These are phyloP conservation scores for Spilogale gracilis DNA, from an alignment of 2,113 vertebrate species.

Conservation along the genomic window DNA sequence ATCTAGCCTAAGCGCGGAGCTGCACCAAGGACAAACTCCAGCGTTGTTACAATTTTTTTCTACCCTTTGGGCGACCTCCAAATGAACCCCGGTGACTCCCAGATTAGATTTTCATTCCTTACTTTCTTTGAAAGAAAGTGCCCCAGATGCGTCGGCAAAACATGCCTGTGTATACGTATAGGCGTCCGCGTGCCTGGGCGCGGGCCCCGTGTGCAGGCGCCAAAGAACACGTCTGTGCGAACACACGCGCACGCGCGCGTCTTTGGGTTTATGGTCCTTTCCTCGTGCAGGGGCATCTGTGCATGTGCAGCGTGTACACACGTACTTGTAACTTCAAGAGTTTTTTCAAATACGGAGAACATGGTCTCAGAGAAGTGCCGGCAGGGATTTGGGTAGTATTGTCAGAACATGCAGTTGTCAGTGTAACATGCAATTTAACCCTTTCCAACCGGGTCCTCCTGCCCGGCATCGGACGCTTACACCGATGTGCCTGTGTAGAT, in stretches of 20 bases:
- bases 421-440: not conserved
- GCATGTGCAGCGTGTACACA: not conserved
- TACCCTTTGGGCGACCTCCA: constrained; percentile 56
- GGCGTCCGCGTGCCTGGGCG: constrained; percentile 40
- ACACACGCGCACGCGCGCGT: not conserved
- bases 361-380: not conserved
- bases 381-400: not conserved
- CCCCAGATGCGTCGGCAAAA: constrained; percentile 55
- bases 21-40: not conserved
- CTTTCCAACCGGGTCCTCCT: not conserved
- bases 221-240: not conserved
- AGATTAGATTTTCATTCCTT: constrained; percentile 61
- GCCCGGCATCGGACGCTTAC: not conserved
- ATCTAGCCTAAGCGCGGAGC: not conserved
- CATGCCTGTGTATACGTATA: not conserved
- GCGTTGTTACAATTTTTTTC: not conserved
- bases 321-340: constrained; percentile 28
- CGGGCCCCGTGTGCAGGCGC: constrained; percentile 17
- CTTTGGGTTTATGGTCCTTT: constrained; percentile 39
- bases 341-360: constrained; percentile 42
- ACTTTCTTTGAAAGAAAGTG: constrained; percentile 69
- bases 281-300: constrained; percentile 35
- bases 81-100: constrained; percentile 55
- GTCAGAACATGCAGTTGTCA: not conserved
- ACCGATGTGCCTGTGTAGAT: not conserved